phyloP scores from a whole-genome alignment of 2,797 vertebrate species.

The Leptatherina wallacei region DNA sequence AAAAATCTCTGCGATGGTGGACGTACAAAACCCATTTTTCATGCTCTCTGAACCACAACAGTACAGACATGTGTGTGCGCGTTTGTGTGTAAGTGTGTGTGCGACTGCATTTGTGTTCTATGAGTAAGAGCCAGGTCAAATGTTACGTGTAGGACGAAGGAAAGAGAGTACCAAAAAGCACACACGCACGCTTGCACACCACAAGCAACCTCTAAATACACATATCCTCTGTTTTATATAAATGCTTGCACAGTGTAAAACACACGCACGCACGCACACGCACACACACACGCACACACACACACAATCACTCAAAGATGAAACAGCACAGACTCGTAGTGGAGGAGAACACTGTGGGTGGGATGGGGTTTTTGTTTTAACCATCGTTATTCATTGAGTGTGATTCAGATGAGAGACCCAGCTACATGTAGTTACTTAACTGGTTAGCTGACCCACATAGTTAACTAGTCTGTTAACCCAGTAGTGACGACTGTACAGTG shows the following conservation, averaged over 20 bases:
- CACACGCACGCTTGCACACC: conserved; percentile 39
- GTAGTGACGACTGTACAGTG: conserved; percentile 71
- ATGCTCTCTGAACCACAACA: conserved; percentile 57
- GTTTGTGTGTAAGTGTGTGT: conserved; percentile 24
- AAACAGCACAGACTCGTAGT: conserved; percentile 72
- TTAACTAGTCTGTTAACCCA: conserved; percentile 54
- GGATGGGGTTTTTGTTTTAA: conserved; percentile 53
- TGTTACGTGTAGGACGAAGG: conserved; percentile 70
- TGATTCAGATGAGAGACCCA: conserved; percentile 61
- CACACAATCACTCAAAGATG: conserved; percentile 59
- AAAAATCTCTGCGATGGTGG: conserved; percentile 65
- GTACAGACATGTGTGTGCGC: conserved; percentile 50
- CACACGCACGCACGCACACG: conserved; percentile 22
- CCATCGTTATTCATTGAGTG: conserved; percentile 70
- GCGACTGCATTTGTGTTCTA: conserved; percentile 44
- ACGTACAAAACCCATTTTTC: conserved; percentile 58
- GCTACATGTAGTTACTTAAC: conserved; percentile 49
- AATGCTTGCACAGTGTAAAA: conserved; percentile 73
- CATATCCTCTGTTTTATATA: conserved; percentile 74
- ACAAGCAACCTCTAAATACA: conserved; percentile 62
- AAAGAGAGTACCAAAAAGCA: conserved; percentile 58
- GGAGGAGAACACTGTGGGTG: conserved; percentile 68
- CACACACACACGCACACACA: conserved; percentile 33
- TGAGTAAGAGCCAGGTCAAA: conserved; percentile 73
- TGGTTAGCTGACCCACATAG: conserved; percentile 20